Base-by-base conservation (phyloP, 2,113 vertebrate species). In the Spheniscus mendiculus region DNA sequence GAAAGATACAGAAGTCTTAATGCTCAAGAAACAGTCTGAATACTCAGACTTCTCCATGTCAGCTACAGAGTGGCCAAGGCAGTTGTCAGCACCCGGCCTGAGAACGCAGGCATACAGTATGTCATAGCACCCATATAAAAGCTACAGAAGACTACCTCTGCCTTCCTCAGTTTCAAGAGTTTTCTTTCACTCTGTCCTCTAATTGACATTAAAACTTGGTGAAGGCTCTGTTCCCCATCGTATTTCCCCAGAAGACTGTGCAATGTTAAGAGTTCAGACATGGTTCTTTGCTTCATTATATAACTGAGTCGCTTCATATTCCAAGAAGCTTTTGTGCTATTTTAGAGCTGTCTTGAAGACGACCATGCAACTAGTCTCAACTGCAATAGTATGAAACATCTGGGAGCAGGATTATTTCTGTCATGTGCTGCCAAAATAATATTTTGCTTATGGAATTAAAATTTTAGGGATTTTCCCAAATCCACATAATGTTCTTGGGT, bases 361-460 rank as follows among this genome's bases (percentile, higher is more conserved):
- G 4, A 79, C 87, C 62, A 23, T 74, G 72, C 83, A 87, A 90
- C 79, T 72, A 61, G 63, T 92, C 83, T 92, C 86, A 77, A 27
- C 63, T 96, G 84, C 85, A 93, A 53, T 18, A 85, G 71, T 69
- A 49, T 32, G 69, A 95, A 95, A 90, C 92, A 96, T 96, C 92
- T 93, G 94, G 95, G 82, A 96, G 77, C 66, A 72, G 94, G 96
- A 96, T 97, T 97, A 96, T 62, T 95, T 93, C 89, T 92, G 93
- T 94, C 93, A 96, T 96, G 85, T 91, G 80, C 91, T 94, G 94
- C 91, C 90, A 96, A 95, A 95, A 93, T 96, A 86, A 77, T 79
- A 96, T 96, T 97, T 97, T 97, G 87, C 96, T 96, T 97, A 96
- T 82, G 86, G 95, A 96, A 96, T 98, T 96, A 97, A 92, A 95